A percentile compares a stretch with the other conserved stretches of the same genome.
Conservation (phyloP, 2,888 invertebrate species). For the Heteromurus nitidus region DNA sequence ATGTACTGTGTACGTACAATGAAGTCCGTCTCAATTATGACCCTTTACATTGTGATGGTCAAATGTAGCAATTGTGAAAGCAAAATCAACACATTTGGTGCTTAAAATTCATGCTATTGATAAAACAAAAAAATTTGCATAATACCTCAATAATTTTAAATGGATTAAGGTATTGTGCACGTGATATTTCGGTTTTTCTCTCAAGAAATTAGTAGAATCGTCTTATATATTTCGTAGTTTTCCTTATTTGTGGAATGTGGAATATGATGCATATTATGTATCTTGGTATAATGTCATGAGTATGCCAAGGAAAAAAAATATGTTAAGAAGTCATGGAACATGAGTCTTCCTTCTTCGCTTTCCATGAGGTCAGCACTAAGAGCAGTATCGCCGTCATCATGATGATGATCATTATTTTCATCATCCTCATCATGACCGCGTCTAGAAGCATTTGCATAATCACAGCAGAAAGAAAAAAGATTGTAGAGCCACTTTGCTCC, state of each 20-base stretch:
- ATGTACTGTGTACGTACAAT: too few species aligned
- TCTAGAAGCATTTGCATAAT: slow-evolving; percentile 63
- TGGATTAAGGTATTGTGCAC: slow-evolving; percentile 49
- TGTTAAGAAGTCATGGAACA: slow-evolving; percentile 8
- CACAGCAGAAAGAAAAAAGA: slow-evolving; percentile 58
- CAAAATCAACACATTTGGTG: background rate
- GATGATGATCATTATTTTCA: slow-evolving; percentile 56
- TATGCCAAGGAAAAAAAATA: background rate
- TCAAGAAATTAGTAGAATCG: background rate
- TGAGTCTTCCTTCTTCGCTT: background rate
- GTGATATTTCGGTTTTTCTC: slow-evolving; percentile 32
- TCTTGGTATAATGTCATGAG: background rate
- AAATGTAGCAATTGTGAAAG: background rate
- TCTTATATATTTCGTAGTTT: background rate
- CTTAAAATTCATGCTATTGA: slow-evolving; percentile 1
- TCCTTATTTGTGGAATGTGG: background rate
- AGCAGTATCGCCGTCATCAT: slow-evolving; percentile 25
- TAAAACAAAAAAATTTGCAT: slow-evolving; percentile 40
- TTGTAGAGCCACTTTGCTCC: slow-evolving; percentile 53
- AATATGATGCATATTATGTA: background rate
- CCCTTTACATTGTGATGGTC: background rate
- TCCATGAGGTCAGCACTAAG: slow-evolving; percentile 30
- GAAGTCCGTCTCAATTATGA: background rate
- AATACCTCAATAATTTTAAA: slow-evolving; percentile 56
- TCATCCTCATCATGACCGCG: slow-evolving; percentile 51